phyloP scores from a whole-genome alignment of 2,797 vertebrate species.

The Darevskia nairensis region DNA sequence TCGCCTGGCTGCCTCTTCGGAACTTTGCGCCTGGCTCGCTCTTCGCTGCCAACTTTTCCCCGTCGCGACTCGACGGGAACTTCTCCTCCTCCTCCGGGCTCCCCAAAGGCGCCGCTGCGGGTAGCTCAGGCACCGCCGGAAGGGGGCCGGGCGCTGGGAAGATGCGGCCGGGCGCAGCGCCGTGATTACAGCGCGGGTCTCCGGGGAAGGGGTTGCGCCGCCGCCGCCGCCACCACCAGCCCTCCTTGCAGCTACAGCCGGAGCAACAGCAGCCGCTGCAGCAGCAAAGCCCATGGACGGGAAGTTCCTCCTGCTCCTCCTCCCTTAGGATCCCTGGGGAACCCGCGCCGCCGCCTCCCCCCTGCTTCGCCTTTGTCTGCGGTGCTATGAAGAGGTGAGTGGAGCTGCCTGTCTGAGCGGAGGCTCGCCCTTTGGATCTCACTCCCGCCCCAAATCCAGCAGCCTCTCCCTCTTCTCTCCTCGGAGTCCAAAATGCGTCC shows the following conservation, averaged over 20 bases:
- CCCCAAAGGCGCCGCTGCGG: neutral
- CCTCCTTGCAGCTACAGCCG: constrained; percentile 28
- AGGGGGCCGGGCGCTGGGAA: neutral
- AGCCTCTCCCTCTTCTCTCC: neutral
- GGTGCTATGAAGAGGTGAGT: constrained; percentile 52
- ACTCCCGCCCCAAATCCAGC: neutral
- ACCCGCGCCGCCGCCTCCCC: neutral
- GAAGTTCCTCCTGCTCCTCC: constrained; percentile 35
- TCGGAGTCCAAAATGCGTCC: neutral
- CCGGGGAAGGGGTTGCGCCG: neutral
- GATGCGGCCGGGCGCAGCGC: constrained; percentile 6
- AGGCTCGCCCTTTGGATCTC: neutral
- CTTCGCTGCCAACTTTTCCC: constrained; percentile 22
- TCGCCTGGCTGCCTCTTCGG: neutral
- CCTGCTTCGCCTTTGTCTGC: constrained; percentile 33
- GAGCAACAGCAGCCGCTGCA: constrained; percentile 55
- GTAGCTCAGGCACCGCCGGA: neutral
- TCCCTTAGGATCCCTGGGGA: constrained; percentile 36
- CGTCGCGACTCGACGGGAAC: constrained; percentile 16
- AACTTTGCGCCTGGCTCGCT: constrained; percentile 2
- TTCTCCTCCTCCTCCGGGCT: neutral
- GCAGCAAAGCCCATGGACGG: constrained; percentile 43
- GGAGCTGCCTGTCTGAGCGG: constrained; percentile 14
- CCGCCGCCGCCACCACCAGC: neutral
- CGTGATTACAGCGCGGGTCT: neutral